Evolutionary conservation across 2,113 vertebrate genomes (phyloP).

Genomic region (Myocastor coypus): DNA sequence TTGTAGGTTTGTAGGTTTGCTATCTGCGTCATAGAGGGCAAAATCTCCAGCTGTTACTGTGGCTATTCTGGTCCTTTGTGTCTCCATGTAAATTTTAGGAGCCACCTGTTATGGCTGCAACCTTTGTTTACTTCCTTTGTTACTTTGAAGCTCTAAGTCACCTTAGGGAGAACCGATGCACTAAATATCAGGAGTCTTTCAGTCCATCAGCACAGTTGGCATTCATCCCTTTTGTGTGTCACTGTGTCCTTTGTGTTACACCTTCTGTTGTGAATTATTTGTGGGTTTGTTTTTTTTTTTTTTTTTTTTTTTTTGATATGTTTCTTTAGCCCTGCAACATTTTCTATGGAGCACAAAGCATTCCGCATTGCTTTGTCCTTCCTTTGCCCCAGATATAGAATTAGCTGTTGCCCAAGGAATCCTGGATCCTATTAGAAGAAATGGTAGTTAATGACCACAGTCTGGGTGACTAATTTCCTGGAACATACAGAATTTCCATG

Average conservation of each 20-base stretch:
- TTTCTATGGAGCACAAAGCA: not conserved
- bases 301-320: not conserved
- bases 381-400: not conserved
- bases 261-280: slow-evolving; percentile 1
- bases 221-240: not conserved
- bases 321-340: not conserved
- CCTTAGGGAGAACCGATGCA: not conserved
- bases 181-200: not conserved
- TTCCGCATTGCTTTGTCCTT: not conserved
- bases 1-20: not conserved
- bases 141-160: not conserved
- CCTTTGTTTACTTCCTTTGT: not conserved
- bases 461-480: not conserved
- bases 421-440: not conserved
- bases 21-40: not conserved
- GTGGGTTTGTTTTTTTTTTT: not conserved
- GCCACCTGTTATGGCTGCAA: not conserved
- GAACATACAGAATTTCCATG: not conserved
- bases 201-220: not conserved
- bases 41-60: not conserved
- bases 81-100: not conserved
- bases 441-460: not conserved
- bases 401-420: not conserved
- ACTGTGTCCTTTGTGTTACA: not conserved
- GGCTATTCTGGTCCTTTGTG: not conserved